Evolutionary conservation across 2,113 vertebrate species (phyloP).

Genomic region (Irena cyanogastra): DNA sequence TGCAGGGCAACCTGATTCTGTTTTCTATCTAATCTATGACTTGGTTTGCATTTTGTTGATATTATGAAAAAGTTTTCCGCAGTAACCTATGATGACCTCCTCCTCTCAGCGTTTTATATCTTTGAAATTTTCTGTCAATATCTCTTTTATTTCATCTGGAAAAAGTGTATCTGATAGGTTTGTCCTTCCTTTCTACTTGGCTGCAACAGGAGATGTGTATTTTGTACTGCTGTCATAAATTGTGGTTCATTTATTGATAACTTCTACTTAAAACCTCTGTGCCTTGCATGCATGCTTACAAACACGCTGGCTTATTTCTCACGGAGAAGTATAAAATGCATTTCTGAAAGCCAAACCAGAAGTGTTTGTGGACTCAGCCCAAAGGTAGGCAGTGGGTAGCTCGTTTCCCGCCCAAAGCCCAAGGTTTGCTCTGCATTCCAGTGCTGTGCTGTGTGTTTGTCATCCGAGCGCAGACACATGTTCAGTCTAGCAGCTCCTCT

Average conservation of each 20-base stretch:
- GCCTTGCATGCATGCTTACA: rapidly evolving
- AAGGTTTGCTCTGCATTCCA: conserved; percentile 45
- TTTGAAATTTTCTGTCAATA: background rate
- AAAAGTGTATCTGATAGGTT: rapidly evolving
- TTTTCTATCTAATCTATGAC: background rate
- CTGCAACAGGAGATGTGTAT: background rate
- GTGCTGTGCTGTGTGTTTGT: conserved; percentile 24
- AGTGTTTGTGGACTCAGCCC: background rate
- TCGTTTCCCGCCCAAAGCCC: background rate
- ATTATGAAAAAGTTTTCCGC: background rate
- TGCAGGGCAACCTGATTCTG: background rate
- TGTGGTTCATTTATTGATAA: background rate
- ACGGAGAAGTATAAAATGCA: rapidly evolving
- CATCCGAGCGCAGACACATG: conserved; percentile 37
- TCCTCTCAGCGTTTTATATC: background rate
- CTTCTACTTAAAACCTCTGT: background rate
- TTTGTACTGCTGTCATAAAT: background rate
- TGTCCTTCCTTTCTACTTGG: background rate
- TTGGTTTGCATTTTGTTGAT: conserved; percentile 3
- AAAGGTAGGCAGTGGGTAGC: background rate
- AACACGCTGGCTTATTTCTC: rapidly evolving
- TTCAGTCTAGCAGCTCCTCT: conserved; percentile 60
- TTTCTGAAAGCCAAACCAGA: background rate
- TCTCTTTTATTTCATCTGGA: background rate
- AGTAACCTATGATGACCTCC: background rate